phyloP scores from a whole-genome alignment of 2,113 vertebrate genomes.

The Rhea americana region DNA sequence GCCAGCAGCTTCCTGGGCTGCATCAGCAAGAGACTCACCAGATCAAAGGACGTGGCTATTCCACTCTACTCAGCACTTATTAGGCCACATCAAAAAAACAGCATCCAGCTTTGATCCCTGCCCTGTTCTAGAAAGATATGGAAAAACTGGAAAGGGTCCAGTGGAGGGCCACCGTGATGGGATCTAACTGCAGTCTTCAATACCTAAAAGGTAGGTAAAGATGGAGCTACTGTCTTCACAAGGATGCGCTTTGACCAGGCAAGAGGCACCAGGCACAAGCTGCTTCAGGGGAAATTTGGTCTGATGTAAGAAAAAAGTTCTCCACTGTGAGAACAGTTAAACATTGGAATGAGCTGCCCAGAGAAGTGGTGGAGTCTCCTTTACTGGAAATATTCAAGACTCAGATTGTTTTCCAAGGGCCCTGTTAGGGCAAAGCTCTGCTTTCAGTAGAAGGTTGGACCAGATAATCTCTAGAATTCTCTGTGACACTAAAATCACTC shows the following conservation, averaged over 20 bases:
- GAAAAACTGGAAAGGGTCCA: background rate
- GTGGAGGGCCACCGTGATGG: background rate
- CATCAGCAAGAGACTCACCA: background rate
- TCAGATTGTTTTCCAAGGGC: too few relatives aligned
- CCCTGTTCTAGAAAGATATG: background rate
- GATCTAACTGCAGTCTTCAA: background rate
- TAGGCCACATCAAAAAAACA: background rate
- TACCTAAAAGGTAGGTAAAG: background rate
- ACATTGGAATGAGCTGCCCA: background rate
- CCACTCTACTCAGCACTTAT: background rate
- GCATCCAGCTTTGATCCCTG: background rate
- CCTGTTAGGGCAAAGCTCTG: background rate
- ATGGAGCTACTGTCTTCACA: background rate
- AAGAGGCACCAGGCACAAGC: background rate
- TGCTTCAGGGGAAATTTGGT: background rate
- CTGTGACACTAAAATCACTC: background rate
- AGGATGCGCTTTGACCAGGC: background rate
- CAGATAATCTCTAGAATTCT: background rate
- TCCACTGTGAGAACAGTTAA: background rate
- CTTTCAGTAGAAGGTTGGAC: background rate
- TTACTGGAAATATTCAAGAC: too few relatives aligned
- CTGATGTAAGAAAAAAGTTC: background rate
- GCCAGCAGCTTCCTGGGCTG: background rate
- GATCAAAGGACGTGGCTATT: rapidly evolving
- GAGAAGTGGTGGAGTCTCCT: background rate